Percentiles rank a stretch among this genome's conserved stretches.
phyloP scores from a whole-genome alignment of 2,113 vertebrate species.

The Suncus etruscus region DNA sequence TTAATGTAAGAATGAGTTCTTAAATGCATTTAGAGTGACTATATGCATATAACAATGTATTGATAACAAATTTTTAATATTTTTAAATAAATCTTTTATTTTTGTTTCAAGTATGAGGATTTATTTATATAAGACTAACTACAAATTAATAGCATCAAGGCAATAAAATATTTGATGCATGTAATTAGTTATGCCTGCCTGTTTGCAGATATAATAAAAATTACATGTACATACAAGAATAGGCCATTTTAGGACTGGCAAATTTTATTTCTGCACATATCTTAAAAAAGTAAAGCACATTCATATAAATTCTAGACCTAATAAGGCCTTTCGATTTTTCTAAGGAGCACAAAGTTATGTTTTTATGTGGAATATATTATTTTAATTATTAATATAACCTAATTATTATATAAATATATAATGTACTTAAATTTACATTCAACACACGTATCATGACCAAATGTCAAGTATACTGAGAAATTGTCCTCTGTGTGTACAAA shows the following conservation, averaged over 20 bases:
- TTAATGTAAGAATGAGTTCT: conserved; percentile 43
- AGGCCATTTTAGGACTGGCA: conserved; percentile 49
- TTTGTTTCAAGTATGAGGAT: conserved; percentile 8
- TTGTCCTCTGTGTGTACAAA: conserved; percentile 52
- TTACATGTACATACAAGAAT: neutral
- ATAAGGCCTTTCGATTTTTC: conserved; percentile 25
- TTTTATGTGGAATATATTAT: conserved; percentile 31
- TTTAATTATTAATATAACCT: conserved; percentile 64
- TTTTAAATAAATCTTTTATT: neutral
- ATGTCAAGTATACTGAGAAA: conserved; percentile 48
- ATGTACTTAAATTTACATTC: neutral
- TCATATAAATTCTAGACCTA: conserved; percentile 50
- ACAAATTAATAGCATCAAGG: conserved; percentile 33
- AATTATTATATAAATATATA: neutral
- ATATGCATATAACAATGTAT: neutral
- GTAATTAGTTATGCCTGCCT: neutral
- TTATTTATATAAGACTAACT: neutral
- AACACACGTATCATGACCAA: neutral
- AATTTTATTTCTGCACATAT: neutral
- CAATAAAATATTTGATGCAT: conserved; percentile 29
- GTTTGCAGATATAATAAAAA: conserved; percentile 45
- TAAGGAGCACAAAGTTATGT: neutral
- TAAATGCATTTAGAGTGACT: neutral
- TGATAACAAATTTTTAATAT: neutral
- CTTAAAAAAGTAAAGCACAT: neutral